Conservation (phyloP, 2,888 invertebrate genomes). For the Artemia sinica region DNA sequence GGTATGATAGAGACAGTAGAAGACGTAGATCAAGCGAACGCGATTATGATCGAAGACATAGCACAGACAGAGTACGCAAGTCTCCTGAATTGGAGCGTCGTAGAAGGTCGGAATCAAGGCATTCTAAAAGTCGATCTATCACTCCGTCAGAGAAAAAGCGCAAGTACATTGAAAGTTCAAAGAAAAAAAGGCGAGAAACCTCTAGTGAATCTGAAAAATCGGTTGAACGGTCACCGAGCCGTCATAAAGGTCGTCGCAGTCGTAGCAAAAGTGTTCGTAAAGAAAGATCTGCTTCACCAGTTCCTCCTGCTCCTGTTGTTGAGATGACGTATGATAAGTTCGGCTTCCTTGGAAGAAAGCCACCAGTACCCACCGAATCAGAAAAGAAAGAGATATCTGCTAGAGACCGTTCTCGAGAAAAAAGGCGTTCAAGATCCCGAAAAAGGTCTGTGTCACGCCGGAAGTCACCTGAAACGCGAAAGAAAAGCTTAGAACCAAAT, state of each 20-base stretch:
- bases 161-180: background rate
- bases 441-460: background rate
- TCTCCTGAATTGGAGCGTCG: background rate
- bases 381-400: background rate
- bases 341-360: constrained; percentile 8
- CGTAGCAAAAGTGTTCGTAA: background rate
- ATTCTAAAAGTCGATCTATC: background rate
- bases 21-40: constrained; percentile 9
- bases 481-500: background rate
- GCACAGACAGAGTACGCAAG: background rate
- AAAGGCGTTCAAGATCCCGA: background rate
- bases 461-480: background rate
- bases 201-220: constrained; percentile 7
- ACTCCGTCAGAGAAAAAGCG: background rate
- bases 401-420: background rate
- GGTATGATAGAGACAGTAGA: background rate
- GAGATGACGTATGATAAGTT: background rate
- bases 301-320: constrained; percentile 2
- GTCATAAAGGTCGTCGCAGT: constrained; percentile 1
- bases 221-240: background rate
- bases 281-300: background rate
- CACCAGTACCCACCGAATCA: background rate
- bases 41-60: background rate
- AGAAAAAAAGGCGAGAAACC: constrained; percentile 6
- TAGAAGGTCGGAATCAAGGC: background rate